Evolutionary conservation across 1,140 invertebrate genomes (phyloP), one percentile per base, ranked within the genome.

Genomic region (Leptinotarsa undecemlineata): DNA sequence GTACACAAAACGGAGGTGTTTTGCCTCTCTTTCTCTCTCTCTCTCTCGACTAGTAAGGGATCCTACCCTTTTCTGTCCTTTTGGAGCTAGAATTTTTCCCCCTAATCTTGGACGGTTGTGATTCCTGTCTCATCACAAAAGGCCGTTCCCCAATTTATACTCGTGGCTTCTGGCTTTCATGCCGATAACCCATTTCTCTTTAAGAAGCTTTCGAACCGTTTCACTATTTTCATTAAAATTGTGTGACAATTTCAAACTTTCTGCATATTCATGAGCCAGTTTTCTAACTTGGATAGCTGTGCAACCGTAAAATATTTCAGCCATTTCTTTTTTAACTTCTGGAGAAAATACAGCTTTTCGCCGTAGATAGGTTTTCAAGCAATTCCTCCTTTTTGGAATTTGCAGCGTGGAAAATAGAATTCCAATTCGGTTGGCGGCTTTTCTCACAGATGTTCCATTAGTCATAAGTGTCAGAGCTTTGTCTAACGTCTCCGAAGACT

Each of bases 1-100:
- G 23, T 23, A 23, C 61, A 77, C 61, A 77, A 3, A 72, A 26
- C 4, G 48, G 14, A 11, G 72, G 70, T 15, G 76, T 17, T 68
- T 76, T 57, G 6, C 6, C 26, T 8, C 6, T n/a, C n/a, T n/a
- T n/a, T n/a, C n/a, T 26, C 61, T 78, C 68, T 69, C 66, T 6
- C 5, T 26, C 48, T 78, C 68, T 69, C 72, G 69, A 63, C 71
- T 69, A n/a, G 73, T 74, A 17, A 70, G 83, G 71, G 82, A 85
- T 23, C 82, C 85, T 20, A 87, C 79, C 79, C 84, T 82, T 77
- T 84, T 86, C 20, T 72, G 74, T 33, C 86, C 85, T 79, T 78
- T 86, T 64, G 67, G 20, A 70, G 83, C 83, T 70, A 86, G 77
- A 60, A 88, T 79, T 77, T 85, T 86, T 66, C 70, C 76, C 70